Percentiles rank a stretch among this genome's conserved stretches.
phyloP scores from a whole-genome alignment of 1,140 invertebrate species.

The Eupeodes corollae region DNA sequence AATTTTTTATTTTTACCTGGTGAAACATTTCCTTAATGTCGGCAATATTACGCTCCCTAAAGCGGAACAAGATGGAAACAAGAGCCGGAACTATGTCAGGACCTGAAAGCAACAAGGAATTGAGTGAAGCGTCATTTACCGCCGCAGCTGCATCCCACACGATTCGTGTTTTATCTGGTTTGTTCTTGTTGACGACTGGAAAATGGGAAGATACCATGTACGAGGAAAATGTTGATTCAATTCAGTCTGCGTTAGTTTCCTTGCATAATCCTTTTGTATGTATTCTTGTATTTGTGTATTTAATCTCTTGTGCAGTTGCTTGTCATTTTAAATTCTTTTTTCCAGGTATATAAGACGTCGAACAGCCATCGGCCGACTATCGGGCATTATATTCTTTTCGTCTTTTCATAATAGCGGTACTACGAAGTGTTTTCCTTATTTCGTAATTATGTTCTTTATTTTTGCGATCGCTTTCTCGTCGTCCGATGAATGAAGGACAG shows the following conservation, averaged over 20 bases:
- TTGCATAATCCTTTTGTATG: background rate
- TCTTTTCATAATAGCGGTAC: too few relatives aligned
- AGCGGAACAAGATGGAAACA: background rate
- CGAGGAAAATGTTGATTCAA: background rate
- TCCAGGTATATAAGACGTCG: too few relatives aligned
- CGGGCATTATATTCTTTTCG: too few relatives aligned
- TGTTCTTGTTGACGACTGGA: constrained; percentile 16
- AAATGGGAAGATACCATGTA: constrained; percentile 23
- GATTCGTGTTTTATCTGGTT: constrained; percentile 14
- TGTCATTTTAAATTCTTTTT: too few relatives aligned
- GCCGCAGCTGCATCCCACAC: constrained; percentile 18
- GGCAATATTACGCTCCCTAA: constrained; percentile 5
- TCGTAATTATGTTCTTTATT: too few relatives aligned
- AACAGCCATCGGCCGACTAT: too few relatives aligned
- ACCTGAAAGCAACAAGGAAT: constrained; percentile 10
- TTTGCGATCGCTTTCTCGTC: too few relatives aligned
- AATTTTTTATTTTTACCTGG: background rate
- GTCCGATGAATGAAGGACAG: too few relatives aligned
- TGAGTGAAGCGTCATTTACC: constrained; percentile 11
- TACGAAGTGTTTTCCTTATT: too few relatives aligned
- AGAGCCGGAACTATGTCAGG: background rate
- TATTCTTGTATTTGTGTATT: too few relatives aligned
- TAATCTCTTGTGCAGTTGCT: too few relatives aligned
- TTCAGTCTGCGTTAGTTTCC: background rate
- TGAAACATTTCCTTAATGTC: constrained; percentile 35